A percentile compares a stretch with the other conserved stretches of the same genome.
Evolutionary conservation across 2,113 vertebrate genomes (phyloP).

Genomic region (Agapornis roseicollis): DNA sequence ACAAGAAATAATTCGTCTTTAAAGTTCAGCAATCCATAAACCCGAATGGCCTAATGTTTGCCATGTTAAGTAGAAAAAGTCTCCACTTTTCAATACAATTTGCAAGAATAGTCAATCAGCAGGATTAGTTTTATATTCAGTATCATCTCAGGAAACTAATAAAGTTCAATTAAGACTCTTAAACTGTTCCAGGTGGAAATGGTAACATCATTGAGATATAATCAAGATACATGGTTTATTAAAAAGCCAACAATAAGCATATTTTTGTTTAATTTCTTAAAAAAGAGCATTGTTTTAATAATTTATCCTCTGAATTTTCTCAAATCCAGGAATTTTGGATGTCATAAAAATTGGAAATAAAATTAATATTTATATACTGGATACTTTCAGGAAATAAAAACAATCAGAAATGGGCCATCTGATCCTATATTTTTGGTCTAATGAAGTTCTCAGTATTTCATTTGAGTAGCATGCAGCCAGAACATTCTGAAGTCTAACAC

Average conservation of each 20-base stretch:
- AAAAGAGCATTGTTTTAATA: not conserved
- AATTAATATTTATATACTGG: not conserved
- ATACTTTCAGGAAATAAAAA: not conserved
- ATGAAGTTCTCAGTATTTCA: not conserved
- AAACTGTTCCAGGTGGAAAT: not conserved
- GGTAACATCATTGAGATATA: not conserved
- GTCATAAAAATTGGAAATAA: not conserved
- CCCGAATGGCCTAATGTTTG: not conserved
- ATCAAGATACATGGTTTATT: constrained; percentile 20
- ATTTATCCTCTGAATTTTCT: not conserved
- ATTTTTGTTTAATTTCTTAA: not conserved
- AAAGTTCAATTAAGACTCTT: constrained; percentile 13
- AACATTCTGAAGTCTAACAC: not conserved
- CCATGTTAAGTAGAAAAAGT: not conserved
- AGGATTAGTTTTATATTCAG: constrained; percentile 10
- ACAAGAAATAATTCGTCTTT: not conserved
- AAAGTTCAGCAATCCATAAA: not conserved
- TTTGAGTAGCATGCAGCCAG: not conserved
- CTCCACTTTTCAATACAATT: not conserved
- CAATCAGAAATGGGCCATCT: not conserved
- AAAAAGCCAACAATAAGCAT: not conserved
- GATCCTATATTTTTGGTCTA: not conserved
- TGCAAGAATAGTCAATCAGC: not conserved
- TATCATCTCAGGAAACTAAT: not conserved
- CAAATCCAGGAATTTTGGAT: not conserved